These are phyloP conservation scores for Seira ritae DNA, from an alignment of 2,888 invertebrate species.

Conservation along the genomic window DNA sequence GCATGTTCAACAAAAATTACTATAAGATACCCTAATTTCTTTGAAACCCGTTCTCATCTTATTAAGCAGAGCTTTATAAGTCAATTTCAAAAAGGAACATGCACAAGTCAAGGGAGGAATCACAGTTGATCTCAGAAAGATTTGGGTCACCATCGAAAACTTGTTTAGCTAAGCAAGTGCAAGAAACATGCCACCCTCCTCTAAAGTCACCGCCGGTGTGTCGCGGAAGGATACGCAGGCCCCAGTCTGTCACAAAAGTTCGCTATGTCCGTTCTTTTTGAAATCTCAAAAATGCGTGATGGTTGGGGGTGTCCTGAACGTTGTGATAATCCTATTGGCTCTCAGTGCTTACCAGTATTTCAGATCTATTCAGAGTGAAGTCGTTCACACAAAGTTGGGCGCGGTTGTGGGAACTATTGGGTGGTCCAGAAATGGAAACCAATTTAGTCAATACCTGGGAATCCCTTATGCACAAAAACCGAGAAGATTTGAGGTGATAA, in stretches of 20 bases:
- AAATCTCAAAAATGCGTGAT: constrained; percentile 25
- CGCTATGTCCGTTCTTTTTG: constrained; percentile 31
- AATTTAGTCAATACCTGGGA: constrained; percentile 56
- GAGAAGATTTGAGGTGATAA: constrained; percentile 58
- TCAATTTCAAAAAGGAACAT: too few relatives aligned
- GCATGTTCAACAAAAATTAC: constrained; percentile 9
- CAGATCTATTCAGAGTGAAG: constrained; percentile 39
- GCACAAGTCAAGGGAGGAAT: background rate
- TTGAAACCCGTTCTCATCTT: too few relatives aligned
- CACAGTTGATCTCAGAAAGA: constrained; percentile 2
- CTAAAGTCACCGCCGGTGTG: too few relatives aligned
- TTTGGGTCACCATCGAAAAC: too few relatives aligned
- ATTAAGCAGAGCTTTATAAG: too few relatives aligned
- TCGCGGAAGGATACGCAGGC: background rate
- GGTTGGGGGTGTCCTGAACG: constrained; percentile 22
- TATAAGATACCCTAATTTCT: too few relatives aligned
- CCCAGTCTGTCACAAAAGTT: background rate
- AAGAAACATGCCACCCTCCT: too few relatives aligned
- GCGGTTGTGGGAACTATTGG: constrained; percentile 49
- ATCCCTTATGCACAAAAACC: constrained; percentile 55
- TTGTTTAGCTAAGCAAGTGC: too few relatives aligned
- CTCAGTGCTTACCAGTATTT: constrained; percentile 44
- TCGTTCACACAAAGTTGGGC: constrained; percentile 56
- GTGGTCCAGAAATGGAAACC: constrained; percentile 49
- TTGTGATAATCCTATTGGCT: constrained; percentile 13